Evolutionary conservation across 2,113 vertebrate species (phyloP), one percentile per base, ranked within the genome.

Genomic region (Cephalopholis sonnerati): DNA sequence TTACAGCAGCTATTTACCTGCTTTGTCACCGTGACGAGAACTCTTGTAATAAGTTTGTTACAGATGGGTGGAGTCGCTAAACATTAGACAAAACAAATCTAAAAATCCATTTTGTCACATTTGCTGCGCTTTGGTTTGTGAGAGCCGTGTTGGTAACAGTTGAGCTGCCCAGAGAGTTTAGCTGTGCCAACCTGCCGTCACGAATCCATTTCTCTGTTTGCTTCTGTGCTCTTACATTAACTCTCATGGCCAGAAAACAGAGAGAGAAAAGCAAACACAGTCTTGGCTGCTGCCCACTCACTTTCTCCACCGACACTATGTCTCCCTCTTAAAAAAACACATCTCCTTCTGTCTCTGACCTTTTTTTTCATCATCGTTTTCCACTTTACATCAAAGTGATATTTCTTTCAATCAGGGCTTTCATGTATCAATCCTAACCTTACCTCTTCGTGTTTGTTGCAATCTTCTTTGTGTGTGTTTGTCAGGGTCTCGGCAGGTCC

Each of bases 261-360:
- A 61, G 58, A 66, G 61, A 83, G 65, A 13, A 71, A 68, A 59
- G 51, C 75, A 66, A 79, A 83, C 77, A 69, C 50, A 1, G 5
- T 64, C 83, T 71, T 70, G 44, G 82, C 77, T 65, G 32, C 77
- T 81, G 74, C 86, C 77, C 76, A 85, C 89, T 83, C 74, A 48
- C 59, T 71, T 63, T 85, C 29, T 74, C 74, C 12, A 32, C 68
- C 76, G 74, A 22, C 64, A 27, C 62, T 54, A 20, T 4, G 27
- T 65, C 59, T 20, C 5, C 4, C 46, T 48, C 3, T 59, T 59
- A 8, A 69, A 18, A 22, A 59, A 29, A 5, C 67, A 44, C 39
- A 39, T 12, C 36, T 53, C 44, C 53, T 24, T 46, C 29, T 41
- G 44, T 73, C 61, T 29, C 44, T 71, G 58, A 74, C 73, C 73